Evolutionary conservation across 2,797 vertebrate species (phyloP).

Genomic region (Urophycis tenuis): DNA sequence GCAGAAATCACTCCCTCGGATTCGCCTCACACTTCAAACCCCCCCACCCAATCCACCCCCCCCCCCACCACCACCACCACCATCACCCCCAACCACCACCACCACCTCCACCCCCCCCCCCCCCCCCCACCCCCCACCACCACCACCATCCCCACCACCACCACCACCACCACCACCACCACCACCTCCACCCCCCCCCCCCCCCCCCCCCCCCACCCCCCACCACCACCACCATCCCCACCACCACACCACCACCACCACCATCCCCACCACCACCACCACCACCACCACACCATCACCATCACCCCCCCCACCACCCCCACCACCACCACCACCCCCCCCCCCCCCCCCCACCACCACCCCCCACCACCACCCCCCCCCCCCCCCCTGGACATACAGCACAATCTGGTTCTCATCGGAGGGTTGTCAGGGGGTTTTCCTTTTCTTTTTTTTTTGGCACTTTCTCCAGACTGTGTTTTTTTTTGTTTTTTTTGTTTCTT

Average conservation of each 20-base stretch:
- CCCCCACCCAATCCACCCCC: too few species aligned
- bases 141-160: conserved; percentile 20
- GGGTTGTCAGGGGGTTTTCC: conserved; percentile 19
- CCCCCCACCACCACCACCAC: conserved; percentile 16
- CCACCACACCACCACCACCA: conserved; percentile 21
- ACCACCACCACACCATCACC: too few species aligned
- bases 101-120: conserved; percentile 20
- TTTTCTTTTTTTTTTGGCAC: conserved; percentile 27
- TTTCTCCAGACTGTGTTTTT: conserved; percentile 10
- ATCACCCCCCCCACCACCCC: conserved; percentile 20
- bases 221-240: conserved; percentile 16
- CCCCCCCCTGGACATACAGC: conserved; percentile 29
- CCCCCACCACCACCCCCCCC: conserved; percentile 16
- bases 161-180: too few species aligned
- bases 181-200: conserved; percentile 15
- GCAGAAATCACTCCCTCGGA: conserved; percentile 32
- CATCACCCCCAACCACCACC: conserved; percentile 18
- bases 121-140: conserved; percentile 11
- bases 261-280: conserved; percentile 11
- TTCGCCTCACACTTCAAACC: conserved; percentile 25
- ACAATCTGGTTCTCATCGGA: conserved; percentile 40
- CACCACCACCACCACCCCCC: conserved; percentile 17
- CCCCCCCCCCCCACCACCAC: conserved; percentile 17
- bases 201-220: conserved; percentile 22
- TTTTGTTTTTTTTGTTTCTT: not conserved